These are phyloP conservation scores for Trinectes maculatus DNA, from an alignment of 2,113 vertebrate species.

Conservation along the genomic window DNA sequence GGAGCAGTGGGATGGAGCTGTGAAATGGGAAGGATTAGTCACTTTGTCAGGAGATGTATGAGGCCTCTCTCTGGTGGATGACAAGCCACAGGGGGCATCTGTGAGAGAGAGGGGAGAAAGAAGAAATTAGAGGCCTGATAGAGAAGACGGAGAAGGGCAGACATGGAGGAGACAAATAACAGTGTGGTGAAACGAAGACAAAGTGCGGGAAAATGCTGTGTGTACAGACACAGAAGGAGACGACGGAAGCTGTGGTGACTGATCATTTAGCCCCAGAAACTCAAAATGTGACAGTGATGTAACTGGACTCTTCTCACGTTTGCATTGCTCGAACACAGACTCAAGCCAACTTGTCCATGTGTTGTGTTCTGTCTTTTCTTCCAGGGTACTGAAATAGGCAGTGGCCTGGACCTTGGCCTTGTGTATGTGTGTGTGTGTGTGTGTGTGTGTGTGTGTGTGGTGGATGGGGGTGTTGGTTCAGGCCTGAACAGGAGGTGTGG, in stretches of 20 bases:
- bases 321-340: slow-evolving; percentile 29
- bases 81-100: slow-evolving; percentile 64
- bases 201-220: slow-evolving; percentile 20
- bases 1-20: slow-evolving; percentile 69
- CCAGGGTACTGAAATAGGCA: slow-evolving; percentile 59
- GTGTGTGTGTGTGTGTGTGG: neutral
- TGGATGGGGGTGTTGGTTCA: slow-evolving; percentile 44
- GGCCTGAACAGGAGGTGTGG: slow-evolving; percentile 79
- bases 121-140: slow-evolving; percentile 39
- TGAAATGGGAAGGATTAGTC: slow-evolving; percentile 81
- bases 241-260: slow-evolving; percentile 3
- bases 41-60: slow-evolving; percentile 79
- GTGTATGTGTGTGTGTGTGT: slow-evolving; percentile 17
- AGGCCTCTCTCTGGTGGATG: slow-evolving; percentile 73
- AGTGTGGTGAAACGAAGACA: slow-evolving; percentile 54
- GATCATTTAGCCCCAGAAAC: slow-evolving; percentile 31
- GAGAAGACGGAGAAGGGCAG: slow-evolving; percentile 39
- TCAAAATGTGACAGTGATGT: slow-evolving; percentile 5
- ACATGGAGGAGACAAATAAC: slow-evolving; percentile 16
- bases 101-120: slow-evolving; percentile 24
- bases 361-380: slow-evolving; percentile 54
- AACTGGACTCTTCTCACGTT: slow-evolving; percentile 27
- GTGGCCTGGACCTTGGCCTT: slow-evolving; percentile 54
- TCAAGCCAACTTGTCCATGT: slow-evolving; percentile 57
- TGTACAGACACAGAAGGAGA: neutral